A percentile compares a stretch with the other conserved stretches of the same genome.
These are phyloP conservation scores for Hystrix brachyura DNA, from an alignment of 2,113 vertebrate species.

Conservation along the genomic window DNA sequence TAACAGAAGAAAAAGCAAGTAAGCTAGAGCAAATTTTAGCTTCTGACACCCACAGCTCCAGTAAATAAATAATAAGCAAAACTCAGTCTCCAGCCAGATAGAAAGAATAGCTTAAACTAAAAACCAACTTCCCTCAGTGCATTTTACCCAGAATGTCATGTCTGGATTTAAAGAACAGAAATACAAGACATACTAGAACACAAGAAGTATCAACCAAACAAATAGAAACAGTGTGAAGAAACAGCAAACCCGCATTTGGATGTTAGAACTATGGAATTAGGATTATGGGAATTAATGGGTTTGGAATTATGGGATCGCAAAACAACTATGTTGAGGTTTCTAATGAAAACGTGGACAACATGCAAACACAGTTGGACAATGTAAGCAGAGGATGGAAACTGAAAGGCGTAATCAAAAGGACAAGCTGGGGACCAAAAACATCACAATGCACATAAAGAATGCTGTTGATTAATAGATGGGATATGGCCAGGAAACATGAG, in stretches of 20 bases:
- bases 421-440: neutral
- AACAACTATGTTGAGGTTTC: neutral
- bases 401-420: neutral
- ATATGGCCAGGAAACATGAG: neutral
- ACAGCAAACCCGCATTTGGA: neutral
- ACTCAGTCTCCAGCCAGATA: neutral
- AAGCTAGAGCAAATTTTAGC: neutral
- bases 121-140: neutral
- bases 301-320: neutral
- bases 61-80: neutral
- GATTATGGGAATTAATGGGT: neutral
- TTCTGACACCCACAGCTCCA: neutral
- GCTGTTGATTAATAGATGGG: neutral
- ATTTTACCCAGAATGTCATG: neutral
- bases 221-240: neutral
- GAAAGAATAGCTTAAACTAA: neutral
- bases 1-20: neutral
- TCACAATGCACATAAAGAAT: neutral
- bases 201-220: neutral
- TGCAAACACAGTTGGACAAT: rapidly evolving
- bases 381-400: neutral
- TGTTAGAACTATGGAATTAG: neutral
- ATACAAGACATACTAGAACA: neutral
- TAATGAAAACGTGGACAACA: neutral
- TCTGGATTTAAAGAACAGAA: neutral